Evolutionary conservation across 2,113 vertebrate genomes (phyloP), one percentile per base, ranked within the genome.

Genomic region (Albula goreensis): DNA sequence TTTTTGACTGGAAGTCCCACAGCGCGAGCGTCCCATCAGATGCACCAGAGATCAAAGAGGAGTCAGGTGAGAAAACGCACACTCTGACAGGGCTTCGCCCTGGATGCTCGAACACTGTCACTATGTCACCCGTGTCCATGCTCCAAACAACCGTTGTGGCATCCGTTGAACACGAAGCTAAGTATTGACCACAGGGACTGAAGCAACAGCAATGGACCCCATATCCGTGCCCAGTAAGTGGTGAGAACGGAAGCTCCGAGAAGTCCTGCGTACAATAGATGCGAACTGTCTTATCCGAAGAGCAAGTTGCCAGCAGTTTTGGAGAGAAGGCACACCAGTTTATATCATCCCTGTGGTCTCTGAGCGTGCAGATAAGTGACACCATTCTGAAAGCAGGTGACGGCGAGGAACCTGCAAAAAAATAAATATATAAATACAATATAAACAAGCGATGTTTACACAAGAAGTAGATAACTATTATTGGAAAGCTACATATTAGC

Each of bases 181-280:
- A 91, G 89, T 96, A 41, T 9, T 93, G 94, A 0, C 98, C 97
- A 0, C 96, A 97, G 0, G 96, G 60, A 2, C 97, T 97, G 92
- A 99, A 99, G 91, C 97, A 97, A 93, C 98, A 99, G 92, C 97
- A 99, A 92, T 99, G 98, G 74, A 99, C 96, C 1, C 96, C 93
- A 0, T 99, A 99, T 0, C 96, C 91, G 13, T 99, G 98, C 0
- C 97, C 96, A 0, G 89, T 90, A 88, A 99, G 63, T 0, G 98
- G 98, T 0, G 98, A 99, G 91, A 97, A 97, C 0, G 96, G 90
- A 7, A 97, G 93, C 92, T 99, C 97, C 0, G 91, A 84, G 4
- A 99, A 98, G 90, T 94, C 89, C 5, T 17, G 85, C 0, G 96
- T 84, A 31, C 91, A 94, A 89, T 98, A 99, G 4, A 99, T 81